Conservation (phyloP, 2,113 vertebrate genomes). For the Suncus etruscus region DNA sequence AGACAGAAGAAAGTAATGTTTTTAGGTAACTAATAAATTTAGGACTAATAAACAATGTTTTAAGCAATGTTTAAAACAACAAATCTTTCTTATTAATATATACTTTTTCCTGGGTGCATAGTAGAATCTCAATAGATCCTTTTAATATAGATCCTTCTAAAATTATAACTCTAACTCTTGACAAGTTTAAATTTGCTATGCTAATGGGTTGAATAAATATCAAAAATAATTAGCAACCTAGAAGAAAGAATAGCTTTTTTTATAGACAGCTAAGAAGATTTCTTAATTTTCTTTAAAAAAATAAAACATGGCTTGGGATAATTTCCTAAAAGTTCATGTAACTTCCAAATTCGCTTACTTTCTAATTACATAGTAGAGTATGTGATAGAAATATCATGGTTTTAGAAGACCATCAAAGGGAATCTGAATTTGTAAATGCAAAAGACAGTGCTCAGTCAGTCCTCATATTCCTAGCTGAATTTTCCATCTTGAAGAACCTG, state of each 20-base stretch:
- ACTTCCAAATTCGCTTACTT: background rate
- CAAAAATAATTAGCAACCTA: background rate
- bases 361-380: background rate
- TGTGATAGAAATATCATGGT: background rate
- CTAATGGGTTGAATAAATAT: background rate
- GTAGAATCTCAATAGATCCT: background rate
- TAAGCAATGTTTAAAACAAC: background rate
- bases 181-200: background rate
- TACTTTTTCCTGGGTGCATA: background rate
- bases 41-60: background rate
- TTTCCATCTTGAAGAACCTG: too few species aligned
- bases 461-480: too few species aligned
- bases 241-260: background rate
- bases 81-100: background rate
- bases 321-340: background rate
- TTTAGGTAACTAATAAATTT: background rate
- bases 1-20: background rate
- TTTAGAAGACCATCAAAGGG: background rate
- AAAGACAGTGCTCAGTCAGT: too few species aligned
- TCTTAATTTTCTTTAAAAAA: background rate
- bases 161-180: background rate
- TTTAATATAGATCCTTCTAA: background rate
- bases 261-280: background rate
- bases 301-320: background rate
- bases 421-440: background rate